phyloP scores from a whole-genome alignment of 1,140 invertebrate species.

The Adelges cooleyi region DNA sequence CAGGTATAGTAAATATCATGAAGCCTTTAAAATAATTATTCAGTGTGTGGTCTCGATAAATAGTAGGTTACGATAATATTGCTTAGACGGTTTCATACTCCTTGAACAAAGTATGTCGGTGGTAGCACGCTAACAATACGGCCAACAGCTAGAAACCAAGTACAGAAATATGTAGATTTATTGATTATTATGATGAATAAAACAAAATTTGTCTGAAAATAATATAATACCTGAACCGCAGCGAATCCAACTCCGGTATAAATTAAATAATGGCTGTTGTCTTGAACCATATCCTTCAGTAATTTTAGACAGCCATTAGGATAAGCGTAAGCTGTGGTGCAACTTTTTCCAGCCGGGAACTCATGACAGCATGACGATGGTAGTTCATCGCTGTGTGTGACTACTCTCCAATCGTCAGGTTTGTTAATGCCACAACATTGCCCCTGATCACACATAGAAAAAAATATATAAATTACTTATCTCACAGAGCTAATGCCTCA shows the following conservation, averaged over 20 bases:
- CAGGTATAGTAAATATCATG: too few species aligned
- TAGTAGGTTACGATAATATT: too few species aligned
- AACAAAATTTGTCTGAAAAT: too few species aligned
- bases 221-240: conserved; percentile 1
- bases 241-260: conserved; percentile 10
- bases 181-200: too few species aligned
- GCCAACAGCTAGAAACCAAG: conserved; percentile 8
- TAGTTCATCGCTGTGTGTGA: not conserved
- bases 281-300: not conserved
- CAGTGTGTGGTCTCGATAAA: too few species aligned
- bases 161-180: too few species aligned
- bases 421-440: conserved; percentile 6
- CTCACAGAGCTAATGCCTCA: too few species aligned
- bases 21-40: too few species aligned
- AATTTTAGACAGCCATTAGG: not conserved
- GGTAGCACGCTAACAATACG: conserved; percentile 10
- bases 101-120: not conserved
- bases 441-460: conserved; percentile 3
- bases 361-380: conserved; percentile 1
- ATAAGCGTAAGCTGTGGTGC: not conserved
- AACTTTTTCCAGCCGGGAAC: not conserved
- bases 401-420: not conserved
- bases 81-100: conserved; percentile 22
- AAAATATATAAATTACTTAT: not conserved
- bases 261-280: not conserved